A percentile compares a stretch with the other conserved stretches of the same genome.
phyloP scores from a whole-genome alignment of 2,888 invertebrate species.

The Dusona sp. region DNA sequence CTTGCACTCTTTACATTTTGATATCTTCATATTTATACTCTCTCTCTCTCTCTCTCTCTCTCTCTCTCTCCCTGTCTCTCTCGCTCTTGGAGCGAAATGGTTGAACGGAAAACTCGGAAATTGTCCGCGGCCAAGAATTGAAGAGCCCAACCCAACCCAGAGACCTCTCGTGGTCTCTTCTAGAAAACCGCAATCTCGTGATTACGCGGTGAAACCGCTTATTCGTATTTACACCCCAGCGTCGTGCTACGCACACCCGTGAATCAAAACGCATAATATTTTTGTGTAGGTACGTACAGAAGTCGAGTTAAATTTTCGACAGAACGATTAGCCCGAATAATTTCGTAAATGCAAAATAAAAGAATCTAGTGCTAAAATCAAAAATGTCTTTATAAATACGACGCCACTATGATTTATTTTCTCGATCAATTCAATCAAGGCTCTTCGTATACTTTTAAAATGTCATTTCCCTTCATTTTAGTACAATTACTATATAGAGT shows the following conservation, averaged over 20 bases:
- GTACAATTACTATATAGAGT: background rate
- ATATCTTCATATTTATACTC: slow-evolving; percentile 26
- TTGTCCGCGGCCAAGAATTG: slow-evolving; percentile 22
- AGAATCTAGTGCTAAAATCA: background rate
- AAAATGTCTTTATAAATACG: background rate
- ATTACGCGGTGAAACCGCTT: slow-evolving; percentile 77
- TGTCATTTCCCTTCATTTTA: background rate
- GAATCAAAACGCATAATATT: slow-evolving; percentile 3
- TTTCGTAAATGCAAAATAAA: background rate
- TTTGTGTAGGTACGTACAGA: slow-evolving; percentile 1
- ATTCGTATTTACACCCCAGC: slow-evolving; percentile 76
- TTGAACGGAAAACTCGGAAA: slow-evolving; percentile 73
- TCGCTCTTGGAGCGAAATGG: slow-evolving; percentile 65
- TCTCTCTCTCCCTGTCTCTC: too few relatives aligned
- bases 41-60: too few relatives aligned
- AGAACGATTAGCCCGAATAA: background rate
- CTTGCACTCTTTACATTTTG: too few relatives aligned
- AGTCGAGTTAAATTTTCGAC: slow-evolving; percentile 7
- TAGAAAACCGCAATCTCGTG: slow-evolving; percentile 77
- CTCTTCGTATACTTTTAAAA: background rate
- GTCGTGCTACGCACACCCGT: slow-evolving; percentile 11
- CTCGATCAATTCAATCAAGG: background rate
- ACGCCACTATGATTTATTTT: background rate
- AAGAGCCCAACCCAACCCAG: slow-evolving; percentile 30
- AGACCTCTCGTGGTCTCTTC: slow-evolving; percentile 55